Base-by-base conservation (phyloP, 2,888 invertebrate species). In the Sipha maydis region DNA sequence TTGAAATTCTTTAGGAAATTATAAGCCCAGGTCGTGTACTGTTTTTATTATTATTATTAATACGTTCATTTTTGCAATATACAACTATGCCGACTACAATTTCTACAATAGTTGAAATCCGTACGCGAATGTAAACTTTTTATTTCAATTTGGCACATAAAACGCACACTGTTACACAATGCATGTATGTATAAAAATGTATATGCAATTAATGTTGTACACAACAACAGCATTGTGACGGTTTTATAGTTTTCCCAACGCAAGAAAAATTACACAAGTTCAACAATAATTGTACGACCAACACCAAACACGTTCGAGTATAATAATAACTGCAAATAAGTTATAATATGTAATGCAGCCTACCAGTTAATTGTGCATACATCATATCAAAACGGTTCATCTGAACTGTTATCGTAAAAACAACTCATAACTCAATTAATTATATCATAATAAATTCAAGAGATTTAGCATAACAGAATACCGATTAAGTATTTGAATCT, bases 331-430 rank as follows among this genome's bases (percentile, higher is more conserved):
- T 71, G 3, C 17, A 71, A 71, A 71, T 71, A 69, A 67, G 2
- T 19, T n/a, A 67, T 25, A 67, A 67, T 28, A 14, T 28, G 28
- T 69, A 71, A 17, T 4, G 11, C 71, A 71, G 71, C 71, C n/a
- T 71, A 28, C 34, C 71, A 28, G 28, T 17, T 31, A 31, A 61
- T 61, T 21, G 31, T 31, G 3, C 71, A 28, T 28, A 28, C 21
- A 28, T 28, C 17, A 71, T 69, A 69, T 48, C 41, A 28, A 41
- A 28, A 28, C 14, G 14, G 67, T 67, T 67, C 80, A 67, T 80
- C 80, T 67, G 67, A 80, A 80, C 67, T 80, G 38, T 61, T 61
- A 80, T 80, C 56, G 8, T 61, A 34, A n/a, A 34, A n/a, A 54
- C 56, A 56, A 71, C 71, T n/a, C 31, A 31, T 71, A 11, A 11